Base-by-base conservation (phyloP, 2,113 vertebrate genomes). In the Corynorhinus townsendii region DNA sequence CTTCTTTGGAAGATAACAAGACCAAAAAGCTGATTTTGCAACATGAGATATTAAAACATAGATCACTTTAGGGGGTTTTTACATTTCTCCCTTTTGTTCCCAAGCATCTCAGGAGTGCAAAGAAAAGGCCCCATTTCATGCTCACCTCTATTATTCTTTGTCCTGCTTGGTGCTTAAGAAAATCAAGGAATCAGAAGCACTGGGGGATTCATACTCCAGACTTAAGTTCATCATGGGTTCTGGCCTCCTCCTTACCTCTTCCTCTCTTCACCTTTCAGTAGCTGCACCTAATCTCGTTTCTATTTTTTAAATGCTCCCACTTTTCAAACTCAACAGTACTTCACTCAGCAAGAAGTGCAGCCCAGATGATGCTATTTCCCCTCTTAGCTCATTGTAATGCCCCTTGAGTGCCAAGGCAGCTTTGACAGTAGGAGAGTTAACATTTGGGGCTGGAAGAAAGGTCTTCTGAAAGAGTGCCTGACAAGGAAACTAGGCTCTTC, bases 1-100 rank as follows among this genome's bases (percentile, higher is more conserved):
- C 64, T 72, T 89, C 85, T 85, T 84, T 81, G 66, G 40, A 89
- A 86, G 38, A 89, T 73, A 90, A 73, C 83, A 75, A 83, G 45
- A 10, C 47, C 91, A 93, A 89, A 73, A 72, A 79, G 49, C 1
- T 35, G 77, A 86, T 83, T 76, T n/a, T n/a, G 86, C 35, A 3
- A 35, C 28, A 45, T 24, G 72, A 90, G 1, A 12, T 93, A 84
- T 33, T 87, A 64, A 73, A 87, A 59, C 11, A 30, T 43, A 87
- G 71, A 59, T 75, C 38, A 40, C 26, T 54, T 47, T 12, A 40
- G 52, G 77, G 38, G 24, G 28, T 28, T 35, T 94, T 89, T 20
- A 38, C 6, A 30, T 45, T 52, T 75, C 8, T n/a, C 26, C 40
- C n/a, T 72, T 91, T 90, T 45, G 52, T 90, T 87, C 26, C 20